Evolutionary conservation across 1,140 invertebrate species (phyloP).

Genomic region (Probaryconus sp.): DNA sequence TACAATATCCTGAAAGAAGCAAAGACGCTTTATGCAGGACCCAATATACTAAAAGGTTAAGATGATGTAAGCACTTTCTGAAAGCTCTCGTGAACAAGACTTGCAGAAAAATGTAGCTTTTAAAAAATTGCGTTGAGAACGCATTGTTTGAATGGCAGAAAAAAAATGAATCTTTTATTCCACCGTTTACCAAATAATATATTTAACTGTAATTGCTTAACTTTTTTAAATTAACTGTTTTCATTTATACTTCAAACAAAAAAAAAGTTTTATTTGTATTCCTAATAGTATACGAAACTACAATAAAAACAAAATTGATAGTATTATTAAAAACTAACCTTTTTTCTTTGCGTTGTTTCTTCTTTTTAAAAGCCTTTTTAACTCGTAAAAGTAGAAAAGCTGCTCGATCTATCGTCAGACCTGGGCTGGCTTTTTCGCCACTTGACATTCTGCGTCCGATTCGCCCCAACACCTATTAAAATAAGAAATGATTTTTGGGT

Average conservation of each 20-base stretch:
- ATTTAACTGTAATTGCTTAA: no score
- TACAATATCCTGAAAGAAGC: neutral
- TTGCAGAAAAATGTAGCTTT: slow-evolving; percentile 16
- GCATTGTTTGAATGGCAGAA: neutral
- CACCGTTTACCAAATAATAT: no score
- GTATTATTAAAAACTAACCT: slow-evolving; percentile 76
- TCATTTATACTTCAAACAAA: neutral
- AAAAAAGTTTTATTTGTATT: neutral
- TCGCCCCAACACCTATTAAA: slow-evolving; percentile 66
- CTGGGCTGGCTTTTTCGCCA: slow-evolving; percentile 74
- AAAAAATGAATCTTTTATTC: slow-evolving; percentile 2
- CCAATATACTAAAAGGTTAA: slow-evolving; percentile 24
- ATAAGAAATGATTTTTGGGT: neutral
- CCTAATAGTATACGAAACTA: no score
- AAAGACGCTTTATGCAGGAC: neutral
- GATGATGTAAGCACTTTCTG: slow-evolving; percentile 10
- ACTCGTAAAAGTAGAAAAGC: slow-evolving; percentile 91
- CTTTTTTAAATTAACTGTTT: neutral
- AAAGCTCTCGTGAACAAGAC: neutral
- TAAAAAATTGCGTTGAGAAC: neutral
- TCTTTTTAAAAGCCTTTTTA: slow-evolving; percentile 93
- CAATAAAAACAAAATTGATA: neutral
- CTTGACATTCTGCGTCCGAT: slow-evolving; percentile 74
- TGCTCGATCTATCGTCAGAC: slow-evolving; percentile 89
- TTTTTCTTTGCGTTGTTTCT: slow-evolving; percentile 90